Evolutionary conservation across 2,797 vertebrate species (phyloP), one percentile per base, ranked within the genome.

Genomic region (Rhynchotus rufescens): DNA sequence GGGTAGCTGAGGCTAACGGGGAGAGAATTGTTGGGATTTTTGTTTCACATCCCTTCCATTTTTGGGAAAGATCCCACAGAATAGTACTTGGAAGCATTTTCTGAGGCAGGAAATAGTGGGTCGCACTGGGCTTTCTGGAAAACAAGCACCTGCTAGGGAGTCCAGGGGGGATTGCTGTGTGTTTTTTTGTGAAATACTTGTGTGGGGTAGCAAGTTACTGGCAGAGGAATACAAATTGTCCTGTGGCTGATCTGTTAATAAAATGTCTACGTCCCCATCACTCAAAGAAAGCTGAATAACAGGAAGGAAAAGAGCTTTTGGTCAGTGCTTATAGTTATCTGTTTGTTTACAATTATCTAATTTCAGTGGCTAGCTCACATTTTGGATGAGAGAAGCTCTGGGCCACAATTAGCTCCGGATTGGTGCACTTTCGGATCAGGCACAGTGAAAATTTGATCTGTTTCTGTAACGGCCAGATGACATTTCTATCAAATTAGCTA

Each of bases 401-500:
- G 75, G 60, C 44, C 38, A 60, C 20, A 44, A 34, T 49, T 71
- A 69, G 9, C 57, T 86, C 64, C 83, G 71, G 30, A 67, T 77
- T 9, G n/a, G 30, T 14, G 64, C 23, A 9, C 42, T 73, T 51
- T 71, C 30, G 51, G 45, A 69, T 78, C 45, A 59, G 0, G 0
- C 47, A 60, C 15, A 40, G 30, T 13, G 22, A 52, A 51, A 65
- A 80, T 36, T 6, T 44, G 64, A 67, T 91, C 74, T 49, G 57
- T 64, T 88, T 84, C 74, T 66, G 38, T 34, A 88, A 93, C 5
- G 61, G 68, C 52, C 68, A 77, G 52, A 71, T 90, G 93, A 90
- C 12, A 71, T 77, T 90, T 75, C 79, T 34, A 84, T 54, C 81
- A 65, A 84, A 92, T 88, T 47, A 93, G 81, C 61, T 47, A 59